Percentiles rank a stretch among this genome's conserved stretches.
These are phyloP conservation scores for Dicrurus megarhynchus DNA, from an alignment of 2,113 vertebrate genomes.

Conservation along the genomic window DNA sequence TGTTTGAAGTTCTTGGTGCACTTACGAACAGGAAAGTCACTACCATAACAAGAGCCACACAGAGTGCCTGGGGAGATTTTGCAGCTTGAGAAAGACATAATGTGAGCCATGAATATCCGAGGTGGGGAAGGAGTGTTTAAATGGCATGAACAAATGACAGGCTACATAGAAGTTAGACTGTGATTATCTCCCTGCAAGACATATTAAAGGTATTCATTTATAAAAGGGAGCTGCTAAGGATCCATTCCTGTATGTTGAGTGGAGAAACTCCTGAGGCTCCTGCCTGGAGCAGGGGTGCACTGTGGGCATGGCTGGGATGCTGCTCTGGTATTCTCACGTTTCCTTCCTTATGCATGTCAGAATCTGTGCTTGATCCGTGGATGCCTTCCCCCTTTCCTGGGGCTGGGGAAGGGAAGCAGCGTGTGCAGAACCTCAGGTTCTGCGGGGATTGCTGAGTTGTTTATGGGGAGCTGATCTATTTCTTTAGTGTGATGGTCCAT, in stretches of 20 bases:
- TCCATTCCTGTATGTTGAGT: not conserved
- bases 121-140: conserved; percentile 16
- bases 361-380: not conserved
- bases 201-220: not conserved
- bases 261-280: not conserved
- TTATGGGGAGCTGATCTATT: not conserved
- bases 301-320: not conserved
- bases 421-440: not conserved
- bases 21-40: conserved; percentile 14
- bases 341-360: accelerated
- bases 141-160: conserved; percentile 25
- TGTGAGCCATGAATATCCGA: not conserved
- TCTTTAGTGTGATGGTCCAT: not conserved
- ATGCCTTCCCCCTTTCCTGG: not conserved
- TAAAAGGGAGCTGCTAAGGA: not conserved
- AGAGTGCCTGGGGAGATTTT: not conserved
- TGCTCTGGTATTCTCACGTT: not conserved
- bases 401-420: accelerated
- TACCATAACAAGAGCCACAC: not conserved
- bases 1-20: conserved; percentile 27
- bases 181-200: conserved; percentile 3
- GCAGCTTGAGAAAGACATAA: not conserved
- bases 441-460: not conserved
- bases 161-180: not conserved
- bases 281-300: not conserved